Evolutionary conservation across 2,888 invertebrate species (phyloP), one percentile per base, ranked within the genome.

Genomic region (Salticus scenicus): DNA sequence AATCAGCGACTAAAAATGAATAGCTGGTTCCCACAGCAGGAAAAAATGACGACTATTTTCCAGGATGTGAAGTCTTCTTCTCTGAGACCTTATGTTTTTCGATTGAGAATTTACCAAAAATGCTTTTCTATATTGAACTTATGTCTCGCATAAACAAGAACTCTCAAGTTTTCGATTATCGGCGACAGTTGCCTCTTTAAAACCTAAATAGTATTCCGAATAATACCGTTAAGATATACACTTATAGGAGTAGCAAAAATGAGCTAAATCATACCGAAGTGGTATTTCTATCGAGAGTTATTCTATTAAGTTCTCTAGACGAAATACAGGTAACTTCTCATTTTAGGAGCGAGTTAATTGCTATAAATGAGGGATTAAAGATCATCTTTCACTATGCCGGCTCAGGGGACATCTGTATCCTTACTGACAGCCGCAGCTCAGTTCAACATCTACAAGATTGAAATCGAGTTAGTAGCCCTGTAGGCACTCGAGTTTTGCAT

Each of bases 261-360:
- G 10, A 41, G 0, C 20, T 70, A 1, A 70, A 33, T 70, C 69
- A 41, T n/a, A 70, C 41, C 10, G 41, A 70, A 70, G 41, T 24
- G 41, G 70, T 33, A 27, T 10, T 24, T 70, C 41, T 24, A 24
- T 41, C 41, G 27, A 70, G 33, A 70, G 41, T n/a, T 14, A 8
- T 63, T 10, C 24, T 63, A 14, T 63, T 14, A 4, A 27, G 41
- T 41, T 70, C 24, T 41, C 70, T 41, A 70, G 70, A 70, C 41
- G 41, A n/a, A 70, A 70, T 1, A 37, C 70, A 37, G 41, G 41
- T 24, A 70, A 70, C 20, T 24, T 20, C 70, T 70, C 41, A 24
- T 37, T 41, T 41, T 20, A 37, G 24, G 17, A 63, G 24, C 2
- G 28, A 63, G 24, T 24, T 63, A 63, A 63, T 63, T 63, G 63